Conservation (phyloP, 2,797 vertebrate genomes). For the Meda fulgida region DNA sequence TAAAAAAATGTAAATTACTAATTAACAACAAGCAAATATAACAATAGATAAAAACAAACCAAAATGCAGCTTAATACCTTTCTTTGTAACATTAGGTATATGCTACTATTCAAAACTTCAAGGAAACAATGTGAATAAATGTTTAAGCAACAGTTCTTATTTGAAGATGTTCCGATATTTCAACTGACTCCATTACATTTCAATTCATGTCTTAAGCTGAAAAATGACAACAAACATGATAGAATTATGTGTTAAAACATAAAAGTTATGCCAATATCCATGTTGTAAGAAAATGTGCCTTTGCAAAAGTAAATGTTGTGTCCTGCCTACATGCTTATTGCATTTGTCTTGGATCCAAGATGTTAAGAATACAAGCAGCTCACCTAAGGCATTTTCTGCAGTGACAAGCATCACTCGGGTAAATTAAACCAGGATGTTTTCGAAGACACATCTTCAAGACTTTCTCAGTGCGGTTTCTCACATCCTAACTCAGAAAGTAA, state of each 20-base stretch:
- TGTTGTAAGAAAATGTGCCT: background rate
- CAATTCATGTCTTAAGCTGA: background rate
- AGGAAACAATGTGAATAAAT: background rate
- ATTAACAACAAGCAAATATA: background rate
- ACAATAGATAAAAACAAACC: background rate
- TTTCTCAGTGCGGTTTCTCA: background rate
- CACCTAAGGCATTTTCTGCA: background rate
- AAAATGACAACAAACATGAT: background rate
- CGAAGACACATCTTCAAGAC: background rate
- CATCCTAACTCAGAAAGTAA: background rate
- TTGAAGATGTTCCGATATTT: background rate
- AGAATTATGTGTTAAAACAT: background rate
- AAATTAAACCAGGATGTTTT: conserved; percentile 18
- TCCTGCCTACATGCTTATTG: background rate
- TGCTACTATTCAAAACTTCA: background rate
- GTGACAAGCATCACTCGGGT: background rate
- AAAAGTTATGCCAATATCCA: background rate
- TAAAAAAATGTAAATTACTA: background rate
- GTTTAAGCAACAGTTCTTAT: background rate
- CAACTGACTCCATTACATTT: background rate
- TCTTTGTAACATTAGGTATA: background rate
- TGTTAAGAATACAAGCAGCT: background rate
- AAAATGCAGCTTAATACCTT: background rate
- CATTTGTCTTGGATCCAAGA: background rate
- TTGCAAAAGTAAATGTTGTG: background rate